These are phyloP conservation scores for Dolichoris vasculosae DNA, from an alignment of 1,140 invertebrate genomes.

Conservation along the genomic window DNA sequence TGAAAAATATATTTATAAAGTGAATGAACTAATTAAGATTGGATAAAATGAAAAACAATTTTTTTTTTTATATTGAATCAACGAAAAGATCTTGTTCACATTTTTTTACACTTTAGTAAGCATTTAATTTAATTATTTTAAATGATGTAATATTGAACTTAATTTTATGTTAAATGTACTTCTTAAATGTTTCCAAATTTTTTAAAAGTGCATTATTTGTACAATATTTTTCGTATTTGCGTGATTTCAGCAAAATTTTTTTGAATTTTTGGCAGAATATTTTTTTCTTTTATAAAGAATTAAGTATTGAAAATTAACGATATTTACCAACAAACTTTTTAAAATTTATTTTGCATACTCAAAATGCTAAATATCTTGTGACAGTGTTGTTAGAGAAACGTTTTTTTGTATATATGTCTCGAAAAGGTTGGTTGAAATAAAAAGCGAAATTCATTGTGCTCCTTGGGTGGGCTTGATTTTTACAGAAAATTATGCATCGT, in stretches of 20 bases:
- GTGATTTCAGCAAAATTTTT: background rate
- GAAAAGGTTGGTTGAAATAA: conserved; percentile 20
- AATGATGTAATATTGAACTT: background rate
- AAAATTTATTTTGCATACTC: background rate
- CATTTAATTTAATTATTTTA: background rate
- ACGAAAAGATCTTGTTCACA: background rate
- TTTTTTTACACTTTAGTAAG: background rate
- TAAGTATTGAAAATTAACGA: conserved; percentile 20
- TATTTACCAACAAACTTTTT: background rate
- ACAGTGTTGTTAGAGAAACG: conserved; percentile 13
- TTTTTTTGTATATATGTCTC: conserved; percentile 9
- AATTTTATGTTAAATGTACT: background rate
- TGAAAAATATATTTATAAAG: too few relatives aligned
- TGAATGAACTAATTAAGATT: too few relatives aligned
- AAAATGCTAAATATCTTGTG: conserved; percentile 24
- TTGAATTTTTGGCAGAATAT: background rate
- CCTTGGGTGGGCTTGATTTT: conserved; percentile 41
- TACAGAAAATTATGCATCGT: conserved; percentile 13
- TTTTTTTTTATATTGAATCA: background rate
- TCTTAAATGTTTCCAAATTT: background rate
- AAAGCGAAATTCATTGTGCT: conserved; percentile 29
- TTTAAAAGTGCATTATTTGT: background rate
- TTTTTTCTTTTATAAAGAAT: background rate
- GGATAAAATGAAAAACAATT: too few relatives aligned
- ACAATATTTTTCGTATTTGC: background rate